Conservation (phyloP, 2,797 vertebrate genomes). For the Glyptemys insculpta region DNA sequence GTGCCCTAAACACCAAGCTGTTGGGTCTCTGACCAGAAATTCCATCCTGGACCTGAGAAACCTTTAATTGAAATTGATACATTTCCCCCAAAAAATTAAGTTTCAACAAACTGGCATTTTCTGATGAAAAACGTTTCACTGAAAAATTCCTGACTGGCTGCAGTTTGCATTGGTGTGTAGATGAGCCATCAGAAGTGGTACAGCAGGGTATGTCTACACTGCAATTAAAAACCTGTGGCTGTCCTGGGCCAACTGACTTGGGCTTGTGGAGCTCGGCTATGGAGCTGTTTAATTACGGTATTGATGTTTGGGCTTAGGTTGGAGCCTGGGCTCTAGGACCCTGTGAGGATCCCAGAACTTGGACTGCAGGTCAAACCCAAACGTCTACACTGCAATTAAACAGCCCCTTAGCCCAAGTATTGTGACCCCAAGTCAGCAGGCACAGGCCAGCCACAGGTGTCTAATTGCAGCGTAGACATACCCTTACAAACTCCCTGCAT, state of each 20-base stretch:
- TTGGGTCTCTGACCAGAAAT: background rate
- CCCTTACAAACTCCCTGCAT: background rate
- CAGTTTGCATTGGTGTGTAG: background rate
- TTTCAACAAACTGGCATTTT: conserved; percentile 1
- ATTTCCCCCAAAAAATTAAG: background rate
- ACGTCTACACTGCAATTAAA: background rate
- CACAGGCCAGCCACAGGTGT: background rate
- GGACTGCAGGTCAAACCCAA: background rate
- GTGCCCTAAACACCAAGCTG: background rate
- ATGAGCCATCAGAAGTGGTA: background rate
- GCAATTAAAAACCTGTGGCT: background rate
- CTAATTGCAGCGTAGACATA: background rate
- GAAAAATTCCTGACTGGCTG: background rate
- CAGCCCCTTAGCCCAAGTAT: background rate
- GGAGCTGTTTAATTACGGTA: no score
- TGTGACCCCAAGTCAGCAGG: background rate
- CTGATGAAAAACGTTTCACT: conserved; percentile 4
- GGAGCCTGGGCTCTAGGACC: background rate
- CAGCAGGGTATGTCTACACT: background rate
- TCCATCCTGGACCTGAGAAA: background rate
- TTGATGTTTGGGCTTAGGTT: no score
- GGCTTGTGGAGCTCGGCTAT: background rate
- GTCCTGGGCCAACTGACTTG: background rate
- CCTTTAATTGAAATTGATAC: background rate
- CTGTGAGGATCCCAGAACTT: background rate